Evolutionary conservation across 2,113 vertebrate genomes (phyloP).

Genomic region (Rhea pennata): DNA sequence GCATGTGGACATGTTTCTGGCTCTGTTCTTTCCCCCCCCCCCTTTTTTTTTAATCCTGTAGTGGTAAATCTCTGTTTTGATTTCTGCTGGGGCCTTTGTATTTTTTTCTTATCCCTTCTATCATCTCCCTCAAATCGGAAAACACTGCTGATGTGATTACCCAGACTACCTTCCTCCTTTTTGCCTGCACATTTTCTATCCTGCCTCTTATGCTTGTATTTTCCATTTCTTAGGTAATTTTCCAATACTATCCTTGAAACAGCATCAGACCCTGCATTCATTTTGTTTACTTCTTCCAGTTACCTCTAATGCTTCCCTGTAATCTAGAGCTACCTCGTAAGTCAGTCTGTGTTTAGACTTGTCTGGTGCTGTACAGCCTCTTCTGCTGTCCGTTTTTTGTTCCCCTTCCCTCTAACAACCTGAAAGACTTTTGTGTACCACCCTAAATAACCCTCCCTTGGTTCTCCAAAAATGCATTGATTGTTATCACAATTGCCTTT

Average conservation of each 20-base stretch:
- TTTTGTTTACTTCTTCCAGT: background rate
- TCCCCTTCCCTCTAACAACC: background rate
- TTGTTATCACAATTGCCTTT: background rate
- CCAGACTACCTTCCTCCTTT: background rate
- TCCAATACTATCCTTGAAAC: background rate
- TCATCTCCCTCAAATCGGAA: accelerated
- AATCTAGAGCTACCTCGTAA: background rate
- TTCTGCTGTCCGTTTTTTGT: background rate
- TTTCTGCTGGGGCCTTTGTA: background rate
- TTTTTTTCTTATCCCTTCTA: background rate
- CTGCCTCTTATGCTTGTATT: background rate
- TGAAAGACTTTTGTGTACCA: background rate
- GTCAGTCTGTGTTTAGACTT: background rate
- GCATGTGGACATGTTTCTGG: background rate
- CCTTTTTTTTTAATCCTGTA: background rate
- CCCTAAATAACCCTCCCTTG: background rate
- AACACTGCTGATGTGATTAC: background rate
- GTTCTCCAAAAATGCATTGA: background rate
- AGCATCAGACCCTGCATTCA: background rate
- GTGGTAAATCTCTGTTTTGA: background rate
- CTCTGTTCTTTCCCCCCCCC: too few species aligned
- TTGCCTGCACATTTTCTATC: background rate
- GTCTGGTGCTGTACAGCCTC: background rate
- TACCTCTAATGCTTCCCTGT: background rate
- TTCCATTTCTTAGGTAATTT: background rate